A percentile compares a stretch with the other conserved stretches of the same genome.
Conservation (phyloP, 1,140 invertebrate species). For the Monomorium pharaonis region DNA sequence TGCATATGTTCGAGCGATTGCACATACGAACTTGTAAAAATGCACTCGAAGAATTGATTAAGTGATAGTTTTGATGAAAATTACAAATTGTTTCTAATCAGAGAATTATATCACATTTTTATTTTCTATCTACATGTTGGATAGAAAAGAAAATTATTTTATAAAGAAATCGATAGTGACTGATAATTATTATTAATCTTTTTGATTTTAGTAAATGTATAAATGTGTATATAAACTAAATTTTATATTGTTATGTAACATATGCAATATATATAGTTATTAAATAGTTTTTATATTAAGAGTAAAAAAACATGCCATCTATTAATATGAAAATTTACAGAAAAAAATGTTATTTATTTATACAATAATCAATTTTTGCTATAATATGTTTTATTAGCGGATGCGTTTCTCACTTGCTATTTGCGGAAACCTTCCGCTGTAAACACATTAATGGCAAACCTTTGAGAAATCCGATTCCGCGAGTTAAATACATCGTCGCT, state of each 20-base stretch:
- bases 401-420: not conserved
- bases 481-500: conserved; percentile 22
- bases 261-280: not conserved
- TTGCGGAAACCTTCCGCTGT: not conserved
- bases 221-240: not conserved
- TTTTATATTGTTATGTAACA: not conserved
- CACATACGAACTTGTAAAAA: conserved; percentile 12
- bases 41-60: conserved; percentile 15
- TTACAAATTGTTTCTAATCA: not conserved
- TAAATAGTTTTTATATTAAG: not conserved
- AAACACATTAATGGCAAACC: not conserved
- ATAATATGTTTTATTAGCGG: not conserved
- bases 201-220: not conserved
- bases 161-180: not conserved
- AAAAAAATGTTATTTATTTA: not conserved
- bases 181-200: not conserved
- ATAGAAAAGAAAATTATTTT: not conserved
- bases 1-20: not conserved
- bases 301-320: not conserved
- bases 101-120: not conserved
- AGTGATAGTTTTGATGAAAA: not conserved
- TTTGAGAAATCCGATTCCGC: not conserved
- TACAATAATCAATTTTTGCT: not conserved
- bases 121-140: not conserved
- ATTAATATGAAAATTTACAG: not conserved